These are phyloP conservation scores for Callipepla californica DNA, from an alignment of 2,113 vertebrate genomes.

Conservation along the genomic window DNA sequence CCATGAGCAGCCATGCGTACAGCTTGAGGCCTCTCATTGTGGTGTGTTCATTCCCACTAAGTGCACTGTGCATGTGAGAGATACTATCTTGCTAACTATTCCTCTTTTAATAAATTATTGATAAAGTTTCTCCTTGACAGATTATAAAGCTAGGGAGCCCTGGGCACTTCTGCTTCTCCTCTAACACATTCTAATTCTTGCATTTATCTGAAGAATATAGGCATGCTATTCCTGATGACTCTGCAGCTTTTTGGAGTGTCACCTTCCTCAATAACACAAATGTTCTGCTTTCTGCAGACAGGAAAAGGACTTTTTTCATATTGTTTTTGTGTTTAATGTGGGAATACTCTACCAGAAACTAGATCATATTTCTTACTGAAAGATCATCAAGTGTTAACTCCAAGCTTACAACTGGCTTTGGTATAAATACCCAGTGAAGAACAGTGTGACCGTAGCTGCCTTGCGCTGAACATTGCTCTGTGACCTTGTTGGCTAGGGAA, in stretches of 20 bases:
- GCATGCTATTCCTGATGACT: not conserved
- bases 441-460: not conserved
- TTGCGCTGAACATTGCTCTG: not conserved
- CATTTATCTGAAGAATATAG: constrained; percentile 20
- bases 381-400: not conserved
- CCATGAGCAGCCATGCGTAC: rapidly evolving
- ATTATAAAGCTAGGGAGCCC: constrained; percentile 12
- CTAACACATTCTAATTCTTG: constrained; percentile 10
- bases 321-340: not conserved
- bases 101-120: constrained; percentile 51
- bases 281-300: not conserved
- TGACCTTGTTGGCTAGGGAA: not conserved
- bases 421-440: not conserved
- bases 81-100: not conserved
- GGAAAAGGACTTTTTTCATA: not conserved
- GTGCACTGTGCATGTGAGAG: rapidly evolving
- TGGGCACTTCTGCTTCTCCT: constrained; percentile 27
- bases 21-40: not conserved
- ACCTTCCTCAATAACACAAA: not conserved
- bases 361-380: not conserved
- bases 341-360: not conserved
- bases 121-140: constrained; percentile 30
- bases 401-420: not conserved
- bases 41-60: not conserved
- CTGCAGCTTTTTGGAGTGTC: constrained; percentile 14